Evolutionary conservation across 2,113 vertebrate species (phyloP).

Genomic region (Neofelis nebulosa): DNA sequence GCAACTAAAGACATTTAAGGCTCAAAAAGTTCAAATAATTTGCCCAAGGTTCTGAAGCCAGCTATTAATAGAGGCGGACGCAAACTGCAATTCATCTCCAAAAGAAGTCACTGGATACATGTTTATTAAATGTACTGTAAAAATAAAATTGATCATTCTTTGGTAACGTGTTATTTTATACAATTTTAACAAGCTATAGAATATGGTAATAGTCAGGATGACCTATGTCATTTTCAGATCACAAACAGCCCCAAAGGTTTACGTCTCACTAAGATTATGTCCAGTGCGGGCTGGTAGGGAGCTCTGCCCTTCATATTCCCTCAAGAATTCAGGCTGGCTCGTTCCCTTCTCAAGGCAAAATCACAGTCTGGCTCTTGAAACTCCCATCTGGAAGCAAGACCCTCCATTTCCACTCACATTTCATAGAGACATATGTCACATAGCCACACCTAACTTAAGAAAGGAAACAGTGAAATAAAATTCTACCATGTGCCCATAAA

Average conservation of each 20-base stretch:
- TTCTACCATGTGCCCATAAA: background rate
- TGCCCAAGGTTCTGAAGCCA: background rate
- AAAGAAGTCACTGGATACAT: background rate
- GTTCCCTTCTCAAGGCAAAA: background rate
- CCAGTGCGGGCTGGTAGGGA: background rate
- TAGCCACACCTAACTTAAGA: background rate
- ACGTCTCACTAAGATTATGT: background rate
- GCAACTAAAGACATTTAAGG: background rate
- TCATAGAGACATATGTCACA: background rate
- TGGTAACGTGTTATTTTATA: background rate
- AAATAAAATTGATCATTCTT: background rate
- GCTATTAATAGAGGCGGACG: background rate
- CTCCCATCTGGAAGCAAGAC: background rate
- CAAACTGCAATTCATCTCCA: background rate
- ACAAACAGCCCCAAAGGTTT: background rate
- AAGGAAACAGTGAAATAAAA: background rate
- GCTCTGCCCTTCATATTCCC: fast-evolving
- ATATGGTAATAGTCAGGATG: background rate
- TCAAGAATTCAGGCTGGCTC: background rate
- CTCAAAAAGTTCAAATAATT: background rate
- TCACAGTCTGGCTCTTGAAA: background rate
- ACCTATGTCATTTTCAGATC: background rate
- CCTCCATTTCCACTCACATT: background rate
- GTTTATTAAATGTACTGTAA: background rate
- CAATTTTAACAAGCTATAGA: background rate